Evolutionary conservation across 2,888 invertebrate genomes (phyloP), one percentile per base, ranked within the genome.

Genomic region (Rugalucina vietnamica): DNA sequence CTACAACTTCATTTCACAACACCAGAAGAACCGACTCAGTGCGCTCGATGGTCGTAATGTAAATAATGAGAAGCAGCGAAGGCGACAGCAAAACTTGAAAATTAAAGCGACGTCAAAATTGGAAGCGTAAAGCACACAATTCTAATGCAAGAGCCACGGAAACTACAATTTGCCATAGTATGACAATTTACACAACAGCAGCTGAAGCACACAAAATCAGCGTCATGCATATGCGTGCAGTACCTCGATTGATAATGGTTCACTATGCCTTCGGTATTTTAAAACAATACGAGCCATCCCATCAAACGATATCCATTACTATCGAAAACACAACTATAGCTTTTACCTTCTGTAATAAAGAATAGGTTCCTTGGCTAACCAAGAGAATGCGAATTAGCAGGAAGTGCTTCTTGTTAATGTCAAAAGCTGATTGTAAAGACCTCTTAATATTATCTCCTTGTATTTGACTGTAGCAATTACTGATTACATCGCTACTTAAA

Each of bases 181-280:
- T n/a, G n/a, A n/a, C n/a, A n/a, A n/a, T n/a, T n/a, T n/a, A n/a
- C n/a, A n/a, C n/a, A n/a, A n/a, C 43, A 34, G 65, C 65, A 12
- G 65, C 27, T 34, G 65, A 65, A 24, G 34, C 65, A 34, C 34
- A 65, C 65, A 34, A 65, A 65, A 34, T 43, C 27, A 57, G 57
- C 57, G n/a, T n/a, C n/a, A n/a, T n/a, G 24, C 27, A 57, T n/a
- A 12, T 2, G 57, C 57, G 29, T n/a, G n/a, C n/a, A n/a, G 75
- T 82, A 85, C 85, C 65, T 85, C 60, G 24, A 85, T 79, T 49
- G 74, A 74, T 3, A 85, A 71, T 36, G 85, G 85, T 39, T 73
- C 80, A 72, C 82, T 85, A 21, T 70, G 70, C 39, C 85, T 80
- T 10, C 80, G 77, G 12, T 75, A 65, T 43, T 43, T 65, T 12